Percentiles rank a stretch among this genome's conserved stretches.
These are phyloP conservation scores for Macaria liturata DNA, from an alignment of 2,888 invertebrate genomes.

Conservation along the genomic window DNA sequence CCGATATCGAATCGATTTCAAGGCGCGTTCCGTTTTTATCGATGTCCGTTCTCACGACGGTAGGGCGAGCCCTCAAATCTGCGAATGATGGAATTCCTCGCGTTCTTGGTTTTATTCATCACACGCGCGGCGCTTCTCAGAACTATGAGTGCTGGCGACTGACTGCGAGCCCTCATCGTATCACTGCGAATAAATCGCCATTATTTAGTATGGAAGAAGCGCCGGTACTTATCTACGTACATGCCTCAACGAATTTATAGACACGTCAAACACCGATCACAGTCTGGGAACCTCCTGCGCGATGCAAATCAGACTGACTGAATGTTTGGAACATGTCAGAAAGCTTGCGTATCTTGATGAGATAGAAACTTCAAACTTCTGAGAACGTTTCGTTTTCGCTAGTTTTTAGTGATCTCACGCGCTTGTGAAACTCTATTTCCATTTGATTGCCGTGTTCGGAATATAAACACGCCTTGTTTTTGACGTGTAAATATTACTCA, in stretches of 20 bases:
- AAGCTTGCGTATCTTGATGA: slow-evolving; percentile 30
- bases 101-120: slow-evolving; percentile 76
- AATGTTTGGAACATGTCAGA: slow-evolving; percentile 42
- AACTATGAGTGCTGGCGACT: slow-evolving; percentile 51
- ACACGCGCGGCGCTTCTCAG: slow-evolving; percentile 76
- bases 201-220: slow-evolving; percentile 74
- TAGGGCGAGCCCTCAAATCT: slow-evolving; percentile 72
- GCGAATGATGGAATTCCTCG: slow-evolving; percentile 72
- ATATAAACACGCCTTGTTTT: slow-evolving; percentile 53
- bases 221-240: slow-evolving; percentile 60
- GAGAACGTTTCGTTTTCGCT: slow-evolving; percentile 42
- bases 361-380: slow-evolving; percentile 29
- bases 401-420: slow-evolving; percentile 29
- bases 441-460: slow-evolving; percentile 53
- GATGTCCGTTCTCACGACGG: slow-evolving; percentile 39
- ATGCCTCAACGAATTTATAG: slow-evolving; percentile 66
- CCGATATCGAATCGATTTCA: slow-evolving; percentile 45
- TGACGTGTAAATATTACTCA: slow-evolving; percentile 62
- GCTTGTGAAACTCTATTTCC: slow-evolving; percentile 46
- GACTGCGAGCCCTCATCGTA: slow-evolving; percentile 58
- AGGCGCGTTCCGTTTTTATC: slow-evolving; percentile 62
- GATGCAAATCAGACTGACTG: slow-evolving; percentile 48
- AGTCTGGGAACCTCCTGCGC: slow-evolving; percentile 59
- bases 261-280: slow-evolving; percentile 68
- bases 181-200: slow-evolving; percentile 70